phyloP scores from a whole-genome alignment of 2,113 vertebrate genomes.

The Peromyscus californicus region DNA sequence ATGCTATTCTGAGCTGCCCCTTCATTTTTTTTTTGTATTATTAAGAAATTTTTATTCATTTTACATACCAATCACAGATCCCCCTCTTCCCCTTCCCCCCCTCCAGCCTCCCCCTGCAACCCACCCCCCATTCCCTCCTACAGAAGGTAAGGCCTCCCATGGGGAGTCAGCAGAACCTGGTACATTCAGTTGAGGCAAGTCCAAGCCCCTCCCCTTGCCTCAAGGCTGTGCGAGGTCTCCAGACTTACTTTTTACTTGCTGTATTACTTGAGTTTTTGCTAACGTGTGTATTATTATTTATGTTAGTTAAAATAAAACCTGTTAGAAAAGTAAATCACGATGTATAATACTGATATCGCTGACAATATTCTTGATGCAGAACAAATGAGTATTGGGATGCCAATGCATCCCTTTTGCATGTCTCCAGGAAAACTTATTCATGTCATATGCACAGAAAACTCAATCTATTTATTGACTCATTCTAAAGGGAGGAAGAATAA shows the following conservation, averaged over 20 bases:
- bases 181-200: no score
- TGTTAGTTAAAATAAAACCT: background rate
- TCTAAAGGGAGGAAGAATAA: background rate
- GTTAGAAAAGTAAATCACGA: background rate
- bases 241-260: background rate
- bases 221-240: no score
- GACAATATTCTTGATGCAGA: background rate
- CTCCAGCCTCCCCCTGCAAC: no score
- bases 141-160: no score
- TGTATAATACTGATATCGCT: background rate
- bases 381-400: background rate
- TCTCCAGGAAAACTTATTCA: background rate
- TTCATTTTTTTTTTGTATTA: no score
- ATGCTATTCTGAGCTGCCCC: no score
- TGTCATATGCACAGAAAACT: background rate
- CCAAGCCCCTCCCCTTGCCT: no score
- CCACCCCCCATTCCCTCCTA: no score
- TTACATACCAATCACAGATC: no score
- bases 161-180: no score
- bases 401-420: background rate
- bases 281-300: background rate
- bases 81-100: no score
- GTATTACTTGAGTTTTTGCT: background rate
- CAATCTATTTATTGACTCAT: background rate
- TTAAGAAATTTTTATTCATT: no score